These are phyloP conservation scores for Maconellicoccus hirsutus DNA, from an alignment of 1,140 invertebrate genomes.

Conservation along the genomic window DNA sequence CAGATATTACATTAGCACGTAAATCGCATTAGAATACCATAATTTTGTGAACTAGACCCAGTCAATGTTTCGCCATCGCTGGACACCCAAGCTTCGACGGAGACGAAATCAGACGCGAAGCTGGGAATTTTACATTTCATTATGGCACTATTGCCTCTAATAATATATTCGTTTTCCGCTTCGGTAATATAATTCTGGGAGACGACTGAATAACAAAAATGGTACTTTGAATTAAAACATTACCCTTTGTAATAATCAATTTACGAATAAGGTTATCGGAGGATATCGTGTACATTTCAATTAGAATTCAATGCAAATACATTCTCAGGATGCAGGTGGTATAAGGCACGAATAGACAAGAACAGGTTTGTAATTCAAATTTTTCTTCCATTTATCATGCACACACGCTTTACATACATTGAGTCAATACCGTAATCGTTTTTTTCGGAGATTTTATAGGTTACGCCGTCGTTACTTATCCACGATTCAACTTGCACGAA, in stretches of 20 bases:
- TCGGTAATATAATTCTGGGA: constrained; percentile 67
- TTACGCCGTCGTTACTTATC: constrained; percentile 65
- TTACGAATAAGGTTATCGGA: too few relatives aligned
- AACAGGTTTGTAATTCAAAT: neutral
- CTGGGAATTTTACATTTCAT: constrained; percentile 78
- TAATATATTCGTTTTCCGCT: constrained; percentile 75
- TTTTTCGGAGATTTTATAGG: constrained; percentile 16
- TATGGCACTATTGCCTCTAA: constrained; percentile 70
- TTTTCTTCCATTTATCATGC: neutral
- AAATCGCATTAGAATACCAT: constrained; percentile 12
- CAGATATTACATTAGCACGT: neutral
- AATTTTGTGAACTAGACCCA: neutral
- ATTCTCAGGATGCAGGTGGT: neutral
- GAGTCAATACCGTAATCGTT: neutral
- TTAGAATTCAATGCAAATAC: constrained; percentile 1
- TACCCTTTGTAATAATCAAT: neutral
- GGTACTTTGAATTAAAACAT: neutral
- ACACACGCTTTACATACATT: neutral
- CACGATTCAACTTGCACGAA: constrained; percentile 82
- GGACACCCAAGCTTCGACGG: constrained; percentile 66
- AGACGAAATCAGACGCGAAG: constrained; percentile 76
- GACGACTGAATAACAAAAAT: constrained; percentile 48
- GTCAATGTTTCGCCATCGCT: constrained; percentile 17
- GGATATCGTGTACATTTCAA: neutral
- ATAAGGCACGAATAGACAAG: neutral